Conservation (phyloP, 1,140 invertebrate genomes). For the Macrostomum lignano region DNA sequence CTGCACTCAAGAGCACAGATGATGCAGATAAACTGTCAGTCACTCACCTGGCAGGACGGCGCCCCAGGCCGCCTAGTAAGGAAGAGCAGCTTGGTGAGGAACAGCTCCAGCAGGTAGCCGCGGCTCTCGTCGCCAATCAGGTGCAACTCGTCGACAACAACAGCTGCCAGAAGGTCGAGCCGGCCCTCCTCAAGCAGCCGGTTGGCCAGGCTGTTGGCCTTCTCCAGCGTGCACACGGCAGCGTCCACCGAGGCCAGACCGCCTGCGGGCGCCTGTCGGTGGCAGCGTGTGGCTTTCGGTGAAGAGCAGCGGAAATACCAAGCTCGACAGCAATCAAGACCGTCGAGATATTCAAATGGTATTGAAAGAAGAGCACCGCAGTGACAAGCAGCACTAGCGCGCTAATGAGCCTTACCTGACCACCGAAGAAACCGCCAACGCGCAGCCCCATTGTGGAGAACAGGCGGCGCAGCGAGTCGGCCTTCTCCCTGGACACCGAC, state of each 20-base stretch:
- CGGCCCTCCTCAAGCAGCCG: constrained; percentile 30
- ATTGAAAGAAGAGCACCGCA: no score
- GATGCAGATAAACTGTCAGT: no score
- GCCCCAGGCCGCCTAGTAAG: no score
- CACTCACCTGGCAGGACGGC: no score
- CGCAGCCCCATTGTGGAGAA: constrained; percentile 47
- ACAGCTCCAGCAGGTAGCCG: constrained; percentile 69
- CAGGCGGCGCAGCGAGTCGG: constrained; percentile 57
- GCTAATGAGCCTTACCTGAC: no score
- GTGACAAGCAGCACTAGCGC: no score
- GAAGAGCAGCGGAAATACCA: no score
- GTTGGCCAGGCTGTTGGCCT: constrained; percentile 76
- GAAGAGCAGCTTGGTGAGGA: constrained; percentile 70
- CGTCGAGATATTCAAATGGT: no score
- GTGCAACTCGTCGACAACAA: constrained; percentile 83
- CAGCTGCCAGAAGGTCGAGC: constrained; percentile 35
- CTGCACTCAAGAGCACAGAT: no score
- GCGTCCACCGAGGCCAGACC: constrained; percentile 56
- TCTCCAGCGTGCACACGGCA: constrained; percentile 89
- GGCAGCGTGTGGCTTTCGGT: no score
- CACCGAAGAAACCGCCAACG: constrained; percentile 80
- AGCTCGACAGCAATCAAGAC: no score
- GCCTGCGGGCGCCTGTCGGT: constrained; percentile 49
- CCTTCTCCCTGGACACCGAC: constrained; percentile 76
- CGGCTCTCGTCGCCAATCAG: constrained; percentile 58